phyloP scores from a whole-genome alignment of 2,888 invertebrate genomes.

The Ectemnius continuus region DNA sequence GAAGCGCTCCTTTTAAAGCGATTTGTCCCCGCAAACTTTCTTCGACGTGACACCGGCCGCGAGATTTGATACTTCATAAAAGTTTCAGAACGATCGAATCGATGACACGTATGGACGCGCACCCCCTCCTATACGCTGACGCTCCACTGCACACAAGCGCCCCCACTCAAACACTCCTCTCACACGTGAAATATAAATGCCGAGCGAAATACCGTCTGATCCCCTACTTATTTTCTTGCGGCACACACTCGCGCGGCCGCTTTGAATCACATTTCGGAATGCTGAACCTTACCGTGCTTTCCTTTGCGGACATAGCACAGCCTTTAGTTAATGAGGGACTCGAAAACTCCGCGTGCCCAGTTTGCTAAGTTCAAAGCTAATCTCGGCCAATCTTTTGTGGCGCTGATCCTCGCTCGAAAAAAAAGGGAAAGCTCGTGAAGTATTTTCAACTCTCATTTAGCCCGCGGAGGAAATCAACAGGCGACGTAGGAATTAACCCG shows the following conservation, averaged over 20 bases:
- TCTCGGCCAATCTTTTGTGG: background rate
- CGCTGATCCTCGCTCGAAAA: background rate
- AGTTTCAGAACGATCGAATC: conserved; percentile 51
- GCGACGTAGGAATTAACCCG: conserved; percentile 60
- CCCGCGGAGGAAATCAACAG: conserved; percentile 59
- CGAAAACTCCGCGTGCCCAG: background rate
- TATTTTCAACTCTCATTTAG: conserved; percentile 24
- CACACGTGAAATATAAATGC: background rate
- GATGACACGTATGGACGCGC: conserved; percentile 39
- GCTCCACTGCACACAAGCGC: conserved; percentile 33
- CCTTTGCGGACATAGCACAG: background rate
- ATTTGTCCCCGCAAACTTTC: conserved; percentile 14
- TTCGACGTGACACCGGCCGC: conserved; percentile 6
- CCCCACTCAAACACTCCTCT: conserved; percentile 30
- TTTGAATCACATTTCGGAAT: too few relatives aligned
- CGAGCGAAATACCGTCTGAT: background rate
- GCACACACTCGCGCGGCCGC: too few relatives aligned
- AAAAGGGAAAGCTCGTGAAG: conserved; percentile 5
- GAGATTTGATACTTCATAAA: conserved; percentile 42
- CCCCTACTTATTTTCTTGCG: too few relatives aligned
- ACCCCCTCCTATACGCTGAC: conserved; percentile 10
- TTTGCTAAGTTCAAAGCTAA: too few relatives aligned
- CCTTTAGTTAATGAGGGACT: background rate
- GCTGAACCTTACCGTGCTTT: too few relatives aligned
- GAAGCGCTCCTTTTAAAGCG: conserved; percentile 11